Conservation (phyloP, 2,797 vertebrate genomes). For the Naso thynnoides region DNA sequence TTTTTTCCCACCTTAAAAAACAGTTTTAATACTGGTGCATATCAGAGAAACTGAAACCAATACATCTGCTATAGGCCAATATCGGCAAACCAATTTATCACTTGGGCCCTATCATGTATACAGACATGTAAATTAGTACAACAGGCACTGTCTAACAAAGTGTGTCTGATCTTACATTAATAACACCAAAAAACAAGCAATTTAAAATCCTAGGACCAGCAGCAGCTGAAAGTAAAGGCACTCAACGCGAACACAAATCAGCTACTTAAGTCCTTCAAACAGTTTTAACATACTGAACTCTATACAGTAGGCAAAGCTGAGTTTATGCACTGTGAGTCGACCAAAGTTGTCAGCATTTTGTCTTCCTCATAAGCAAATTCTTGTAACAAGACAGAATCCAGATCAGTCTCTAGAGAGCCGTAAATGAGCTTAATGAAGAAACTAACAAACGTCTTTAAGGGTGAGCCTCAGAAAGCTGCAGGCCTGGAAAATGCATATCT, state of each 20-base stretch:
- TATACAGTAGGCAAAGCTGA: constrained; percentile 6
- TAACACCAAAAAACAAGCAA: neutral
- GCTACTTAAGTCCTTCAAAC: no score
- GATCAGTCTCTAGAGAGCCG: constrained; percentile 73
- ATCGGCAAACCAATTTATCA: no score
- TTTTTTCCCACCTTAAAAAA: no score
- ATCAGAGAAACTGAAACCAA: no score
- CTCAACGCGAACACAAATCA: no score
- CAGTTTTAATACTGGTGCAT: no score
- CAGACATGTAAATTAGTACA: no score
- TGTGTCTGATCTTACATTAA: neutral
- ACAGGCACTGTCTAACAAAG: neutral
- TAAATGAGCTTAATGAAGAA: constrained; percentile 80
- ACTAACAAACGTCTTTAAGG: constrained; percentile 77
- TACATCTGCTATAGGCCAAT: no score
- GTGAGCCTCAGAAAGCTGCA: constrained; percentile 65
- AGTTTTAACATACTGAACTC: constrained; percentile 1
- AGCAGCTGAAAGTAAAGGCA: no score
- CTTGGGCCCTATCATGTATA: no score
- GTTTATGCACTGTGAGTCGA: constrained; percentile 1
- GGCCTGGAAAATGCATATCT: constrained; percentile 72
- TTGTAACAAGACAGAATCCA: constrained; percentile 51
- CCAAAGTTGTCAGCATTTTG: constrained; percentile 41
- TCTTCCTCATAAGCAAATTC: constrained; percentile 60
- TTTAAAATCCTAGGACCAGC: neutral